These are phyloP conservation scores for Subanguina moxae DNA, from an alignment of 1,140 invertebrate genomes.

Conservation along the genomic window DNA sequence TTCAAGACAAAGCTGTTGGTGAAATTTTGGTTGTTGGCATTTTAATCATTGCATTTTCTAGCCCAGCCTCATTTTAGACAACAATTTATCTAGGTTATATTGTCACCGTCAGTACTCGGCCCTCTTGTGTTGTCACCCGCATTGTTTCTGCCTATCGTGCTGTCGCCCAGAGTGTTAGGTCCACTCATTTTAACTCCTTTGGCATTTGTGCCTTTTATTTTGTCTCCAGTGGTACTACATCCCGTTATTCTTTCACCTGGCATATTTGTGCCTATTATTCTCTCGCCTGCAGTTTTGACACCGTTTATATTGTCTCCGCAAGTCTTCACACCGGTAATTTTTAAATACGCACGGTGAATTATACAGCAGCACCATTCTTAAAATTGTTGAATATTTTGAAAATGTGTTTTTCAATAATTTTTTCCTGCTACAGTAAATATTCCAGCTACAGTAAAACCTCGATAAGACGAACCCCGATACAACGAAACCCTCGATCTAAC, in stretches of 20 bases:
- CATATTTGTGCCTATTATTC: conserved; percentile 32
- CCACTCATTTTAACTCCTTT: conserved; percentile 36
- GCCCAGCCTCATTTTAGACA: no score
- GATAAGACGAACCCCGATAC: no score
- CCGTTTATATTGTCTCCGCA: conserved; percentile 49
- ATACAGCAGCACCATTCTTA: no score
- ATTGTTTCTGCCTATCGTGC: conserved; percentile 38
- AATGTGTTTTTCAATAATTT: no score
- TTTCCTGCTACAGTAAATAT: no score
- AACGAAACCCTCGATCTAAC: no score
- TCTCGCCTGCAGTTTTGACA: conserved; percentile 33
- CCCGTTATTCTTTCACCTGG: conserved; percentile 42
- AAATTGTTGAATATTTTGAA: no score
- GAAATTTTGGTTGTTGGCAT: not conserved
- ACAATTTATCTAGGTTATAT: not conserved
- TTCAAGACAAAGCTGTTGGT: not conserved
- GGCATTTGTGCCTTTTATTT: conserved; percentile 20
- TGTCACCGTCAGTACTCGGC: conserved; percentile 47
- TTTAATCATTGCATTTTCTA: not conserved
- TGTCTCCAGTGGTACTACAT: conserved; percentile 37
- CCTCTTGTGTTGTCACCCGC: conserved; percentile 48
- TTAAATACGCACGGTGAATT: no score
- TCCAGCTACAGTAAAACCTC: no score
- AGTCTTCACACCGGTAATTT: conserved; percentile 42
- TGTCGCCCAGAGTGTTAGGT: conserved; percentile 24